Conservation (phyloP, 2,888 invertebrate genomes). For the Drosophila neonasuta region DNA sequence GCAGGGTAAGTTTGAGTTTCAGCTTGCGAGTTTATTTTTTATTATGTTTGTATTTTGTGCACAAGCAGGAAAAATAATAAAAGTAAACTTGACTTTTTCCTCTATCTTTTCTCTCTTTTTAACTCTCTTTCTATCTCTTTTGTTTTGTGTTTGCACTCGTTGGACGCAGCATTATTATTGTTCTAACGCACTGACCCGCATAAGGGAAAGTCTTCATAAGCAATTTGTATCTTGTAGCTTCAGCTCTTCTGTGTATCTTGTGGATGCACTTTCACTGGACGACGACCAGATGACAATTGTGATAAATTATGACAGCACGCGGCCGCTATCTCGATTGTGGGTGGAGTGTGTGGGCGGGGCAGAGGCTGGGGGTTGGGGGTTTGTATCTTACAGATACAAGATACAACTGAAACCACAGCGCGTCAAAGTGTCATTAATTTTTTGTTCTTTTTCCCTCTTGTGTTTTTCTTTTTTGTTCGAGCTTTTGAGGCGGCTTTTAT, state of each 20-base stretch:
- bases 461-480: slow-evolving; percentile 19
- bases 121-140: not conserved
- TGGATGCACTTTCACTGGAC: slow-evolving; percentile 55
- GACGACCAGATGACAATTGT: slow-evolving; percentile 65
- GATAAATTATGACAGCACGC: slow-evolving; percentile 74
- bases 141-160: slow-evolving; percentile 1
- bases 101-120: not conserved
- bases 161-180: slow-evolving; percentile 44
- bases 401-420: slow-evolving; percentile 45
- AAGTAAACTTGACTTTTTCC: slow-evolving; percentile 9
- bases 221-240: slow-evolving; percentile 57
- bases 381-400: slow-evolving; percentile 18
- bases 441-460: slow-evolving; percentile 25
- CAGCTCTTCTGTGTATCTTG: slow-evolving; percentile 5
- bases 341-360: slow-evolving; percentile 6
- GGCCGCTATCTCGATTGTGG: slow-evolving; percentile 34
- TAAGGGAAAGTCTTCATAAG: slow-evolving; percentile 54
- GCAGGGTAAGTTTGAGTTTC: slow-evolving; percentile 34
- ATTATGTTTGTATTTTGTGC: slow-evolving; percentile 15
- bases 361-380: not conserved
- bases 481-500: slow-evolving; percentile 22
- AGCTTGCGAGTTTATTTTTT: slow-evolving; percentile 14
- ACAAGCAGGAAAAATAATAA: slow-evolving; percentile 12
- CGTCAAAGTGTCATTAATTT: slow-evolving; percentile 64
- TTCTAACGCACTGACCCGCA: slow-evolving; percentile 64